Base-by-base conservation (phyloP, 2,797 vertebrate species). In the Orestias chungarensis region DNA sequence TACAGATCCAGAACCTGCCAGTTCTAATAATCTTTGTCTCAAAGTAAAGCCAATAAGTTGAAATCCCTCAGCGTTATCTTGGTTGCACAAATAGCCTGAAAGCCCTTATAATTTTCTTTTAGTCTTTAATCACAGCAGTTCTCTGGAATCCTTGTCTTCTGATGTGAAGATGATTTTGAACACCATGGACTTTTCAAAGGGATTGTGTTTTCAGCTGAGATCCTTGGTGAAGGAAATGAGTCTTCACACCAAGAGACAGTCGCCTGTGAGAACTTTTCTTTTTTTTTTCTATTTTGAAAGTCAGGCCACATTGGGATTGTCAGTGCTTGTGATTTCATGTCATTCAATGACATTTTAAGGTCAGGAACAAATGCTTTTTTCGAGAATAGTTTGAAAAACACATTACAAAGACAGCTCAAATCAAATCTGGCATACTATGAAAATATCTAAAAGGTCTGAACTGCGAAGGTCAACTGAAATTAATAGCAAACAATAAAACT, bases 241-340 rank as follows among this genome's bases (percentile, higher is more conserved):
- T 86, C 75, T 82, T 87, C 81, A 78, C 87, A 82, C 75, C 80
- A 80, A 65, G 64, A 84, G 84, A 87, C 79, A 75, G 71, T 76
- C 77, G 40, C 43, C 38, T 46, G 10, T 43, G 66, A 46, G n/a
- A 29, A 43, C 64, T 50, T 49, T 31, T 54, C 20, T 49, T 66
- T 46, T 74, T 77, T 75, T 76, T 71, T 29, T 49, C 64, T 46
- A 73, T 77, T 75, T 76, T 71, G 25, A 35, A 64, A 71, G 73
- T 62, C 78, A 71, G 80, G 70, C 77, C 81, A 87, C 87, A 79
- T 84, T 79, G 82, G 77, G 80, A 84, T 89, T 83, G 80, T 64
- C 68, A 84, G 88, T 89, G 84, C 83, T 82, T 92, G 88, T 89
- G 85, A 92, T 91, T 85, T 87, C 81, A 80, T 83, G 83, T 88